Base-by-base conservation (phyloP, 2,113 vertebrate genomes). In the Phycodurus eques region DNA sequence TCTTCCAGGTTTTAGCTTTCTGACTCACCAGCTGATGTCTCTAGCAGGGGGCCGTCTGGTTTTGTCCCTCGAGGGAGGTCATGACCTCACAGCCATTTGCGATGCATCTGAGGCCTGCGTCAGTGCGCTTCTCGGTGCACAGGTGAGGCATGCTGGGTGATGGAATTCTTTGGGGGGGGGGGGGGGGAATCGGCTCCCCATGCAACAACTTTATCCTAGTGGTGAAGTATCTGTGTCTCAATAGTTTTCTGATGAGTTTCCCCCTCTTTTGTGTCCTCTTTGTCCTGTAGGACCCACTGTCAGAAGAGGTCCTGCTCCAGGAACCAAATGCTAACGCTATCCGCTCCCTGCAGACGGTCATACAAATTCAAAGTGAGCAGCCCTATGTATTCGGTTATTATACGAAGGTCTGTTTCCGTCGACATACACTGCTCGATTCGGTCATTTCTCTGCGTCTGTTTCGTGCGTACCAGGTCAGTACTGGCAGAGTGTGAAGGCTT, bases 81-180 rank as follows among this genome's bases (percentile, higher is more conserved):
- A 99, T 0, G 95, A 98, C 90, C 94, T 99, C 39, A 99, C 96
- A 0, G 95, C 96, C 67, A 99, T 99, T 87, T 99, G 97, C 13
- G 96, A 99, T 0, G 96, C 97, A 0, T 98, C 97, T 0, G 97
- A 98, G 81, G 94, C 96, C 53, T 98, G 97, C 8, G 95, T 99
- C 66, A 91, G 94, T 3, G 94, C 95, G 59, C 88, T 99, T 62
- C 90, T 99, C 80, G 97, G 96, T 61, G 92, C 94, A 47, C 93
- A 96, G 95, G 97, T 98, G 75, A 88, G 69, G 60, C 69, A 80
- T 71, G 2, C 63, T 79, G 93, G 88, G 92, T 65, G 43, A 66
- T 77, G 31, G 66, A 68, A 13, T 80, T 74, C 4, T 15, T 12
- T 44, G 27, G 27, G 27, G 61, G n/a, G n/a, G n/a, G n/a, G n/a